A percentile compares a stretch with the other conserved stretches of the same genome.
phyloP scores from a whole-genome alignment of 2,888 invertebrate species.

The Acrocera orbiculus region DNA sequence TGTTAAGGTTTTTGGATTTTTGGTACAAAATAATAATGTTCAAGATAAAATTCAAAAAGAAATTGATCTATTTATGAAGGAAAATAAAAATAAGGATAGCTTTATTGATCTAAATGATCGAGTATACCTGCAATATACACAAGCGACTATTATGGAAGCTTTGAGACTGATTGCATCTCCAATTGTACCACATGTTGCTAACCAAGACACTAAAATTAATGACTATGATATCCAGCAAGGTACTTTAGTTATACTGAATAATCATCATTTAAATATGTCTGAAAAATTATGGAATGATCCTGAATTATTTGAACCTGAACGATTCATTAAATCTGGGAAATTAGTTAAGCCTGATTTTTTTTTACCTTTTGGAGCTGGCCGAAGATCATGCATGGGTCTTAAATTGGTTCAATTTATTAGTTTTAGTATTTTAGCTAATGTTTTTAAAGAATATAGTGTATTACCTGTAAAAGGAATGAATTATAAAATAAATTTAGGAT shows the following conservation, averaged over 20 bases:
- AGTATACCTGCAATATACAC: conserved; percentile 37
- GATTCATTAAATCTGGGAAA: conserved; percentile 39
- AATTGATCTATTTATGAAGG: conserved; percentile 20
- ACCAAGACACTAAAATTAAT: conserved; percentile 39
- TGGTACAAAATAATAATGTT: conserved; percentile 35
- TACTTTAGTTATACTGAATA: conserved; percentile 47
- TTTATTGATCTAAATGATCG: not conserved
- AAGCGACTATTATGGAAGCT: conserved; percentile 42
- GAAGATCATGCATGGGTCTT: conserved; percentile 49
- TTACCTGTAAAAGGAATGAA: conserved; percentile 29
- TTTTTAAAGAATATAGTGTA: conserved; percentile 38
- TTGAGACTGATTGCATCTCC: conserved; percentile 46
- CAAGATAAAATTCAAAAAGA: conserved; percentile 38
- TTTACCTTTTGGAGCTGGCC: conserved; percentile 47
- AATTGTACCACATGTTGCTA: conserved; percentile 49
- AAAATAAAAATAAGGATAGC: not conserved
- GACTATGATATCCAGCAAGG: conserved; percentile 43
- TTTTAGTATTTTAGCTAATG: conserved; percentile 35
- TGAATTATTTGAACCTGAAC: conserved; percentile 39
- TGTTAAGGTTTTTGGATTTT: conserved; percentile 38
- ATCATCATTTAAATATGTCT: conserved; percentile 47
- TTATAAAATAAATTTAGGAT: conserved; percentile 38
- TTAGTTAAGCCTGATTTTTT: conserved; percentile 45
- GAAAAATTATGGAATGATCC: conserved; percentile 42
- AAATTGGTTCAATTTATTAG: conserved; percentile 43